Base-by-base conservation (phyloP, 2,797 vertebrate species). In the Selene dorsalis region DNA sequence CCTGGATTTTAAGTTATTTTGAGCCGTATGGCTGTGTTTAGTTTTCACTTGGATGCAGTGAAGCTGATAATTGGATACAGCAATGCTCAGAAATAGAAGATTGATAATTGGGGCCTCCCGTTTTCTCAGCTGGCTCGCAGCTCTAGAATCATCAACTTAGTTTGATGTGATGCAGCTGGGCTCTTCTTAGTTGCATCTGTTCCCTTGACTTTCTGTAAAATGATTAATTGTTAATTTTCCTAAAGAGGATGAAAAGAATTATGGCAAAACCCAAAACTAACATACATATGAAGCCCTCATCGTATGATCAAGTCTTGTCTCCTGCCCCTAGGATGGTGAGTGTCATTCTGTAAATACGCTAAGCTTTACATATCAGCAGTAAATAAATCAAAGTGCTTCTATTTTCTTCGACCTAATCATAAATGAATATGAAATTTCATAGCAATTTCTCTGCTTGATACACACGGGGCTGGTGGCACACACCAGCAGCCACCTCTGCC, bases 401-500 rank as follows among this genome's bases (percentile, higher is more conserved):
- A 11, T 5, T 63, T 43, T 2, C 13, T 45, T 63, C 47, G 8
- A 35, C 45, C 71, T 70, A 12, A 55, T n/a, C 28, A 6, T 8
- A 41, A 67, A 20, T 55, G 1, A n/a, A 56, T 47, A 70, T 45
- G 52, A 10, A 48, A 48, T 63, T 73, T 64, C 12, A 14, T 4
- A 50, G 9, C 22, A 56, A 7, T 62, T 77, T 53, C 53, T 52
- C 20, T 47, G 58, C 39, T 24, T 26, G 30, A 53, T 32, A 41
- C 18, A 35, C 56, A 58, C 38, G 59, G 65, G 43, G 69, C 69
- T 75, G 39, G 43, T 20, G 68, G 17, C 20, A 39, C 57, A 82
- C 53, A 72, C 43, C 78, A 61, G 30, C 76, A 53, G 58, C 64
- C 84, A 79, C 82, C 86, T 90, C 87, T 91, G 87, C 82, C 88